phyloP scores from a whole-genome alignment of 2,888 invertebrate genomes.

The Leptopilina myrica region DNA sequence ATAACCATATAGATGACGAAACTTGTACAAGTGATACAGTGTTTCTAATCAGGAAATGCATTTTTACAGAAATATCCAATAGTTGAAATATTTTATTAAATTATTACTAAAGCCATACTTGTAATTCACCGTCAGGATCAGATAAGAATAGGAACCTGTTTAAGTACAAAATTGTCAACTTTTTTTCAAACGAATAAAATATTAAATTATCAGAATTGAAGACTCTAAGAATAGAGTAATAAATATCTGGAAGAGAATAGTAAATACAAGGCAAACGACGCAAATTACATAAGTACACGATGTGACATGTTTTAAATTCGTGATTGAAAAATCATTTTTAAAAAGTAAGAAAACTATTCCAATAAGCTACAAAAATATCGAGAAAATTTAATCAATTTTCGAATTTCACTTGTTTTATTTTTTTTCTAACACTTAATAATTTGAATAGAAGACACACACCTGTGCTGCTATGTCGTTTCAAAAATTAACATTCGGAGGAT shows the following conservation, averaged over 20 bases:
- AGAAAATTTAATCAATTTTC: neutral
- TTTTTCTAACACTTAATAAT: neutral
- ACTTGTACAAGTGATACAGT: neutral
- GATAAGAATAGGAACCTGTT: too few relatives aligned
- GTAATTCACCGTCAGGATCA: too few relatives aligned
- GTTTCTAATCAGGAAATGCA: neutral
- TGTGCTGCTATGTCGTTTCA: neutral
- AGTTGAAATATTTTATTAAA: too few relatives aligned
- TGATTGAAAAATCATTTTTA: too few relatives aligned
- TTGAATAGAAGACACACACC: neutral
- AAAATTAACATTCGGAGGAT: conserved; percentile 20
- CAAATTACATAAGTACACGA: conserved; percentile 22
- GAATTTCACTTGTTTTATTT: conserved; percentile 3
- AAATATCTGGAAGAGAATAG: conserved; percentile 5
- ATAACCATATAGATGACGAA: conserved; percentile 7
- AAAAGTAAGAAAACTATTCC: too few relatives aligned
- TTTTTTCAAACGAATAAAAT: neutral
- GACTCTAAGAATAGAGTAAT: conserved; percentile 3
- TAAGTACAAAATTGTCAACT: too few relatives aligned
- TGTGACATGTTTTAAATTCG: neutral
- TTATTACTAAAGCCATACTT: too few relatives aligned
- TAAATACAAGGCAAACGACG: conserved; percentile 28
- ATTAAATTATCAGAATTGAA: neutral
- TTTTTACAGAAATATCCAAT: too few relatives aligned
- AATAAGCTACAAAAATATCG: too few relatives aligned